A percentile compares a stretch with the other conserved stretches of the same genome.
These are phyloP conservation scores for Distichodus sexfasciatus DNA, from an alignment of 2,797 vertebrate genomes.

Conservation along the genomic window DNA sequence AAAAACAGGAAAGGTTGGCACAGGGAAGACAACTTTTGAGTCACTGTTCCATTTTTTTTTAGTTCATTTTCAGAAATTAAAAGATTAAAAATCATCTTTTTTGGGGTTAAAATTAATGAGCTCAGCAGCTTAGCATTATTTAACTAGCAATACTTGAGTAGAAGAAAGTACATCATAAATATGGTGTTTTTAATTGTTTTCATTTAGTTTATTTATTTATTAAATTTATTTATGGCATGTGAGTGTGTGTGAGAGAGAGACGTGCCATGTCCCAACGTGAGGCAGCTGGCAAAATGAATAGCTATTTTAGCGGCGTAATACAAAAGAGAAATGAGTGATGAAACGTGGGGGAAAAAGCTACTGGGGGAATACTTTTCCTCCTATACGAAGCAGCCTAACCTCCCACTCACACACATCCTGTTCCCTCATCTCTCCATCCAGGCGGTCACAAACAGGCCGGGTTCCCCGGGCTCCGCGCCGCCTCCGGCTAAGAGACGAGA, in stretches of 20 bases:
- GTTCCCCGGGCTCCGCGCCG: conserved; percentile 51
- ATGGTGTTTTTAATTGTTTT: conserved; percentile 5
- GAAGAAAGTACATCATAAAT: too few species aligned
- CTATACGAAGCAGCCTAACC: conserved; percentile 33
- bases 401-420: conserved; percentile 1
- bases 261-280: conserved; percentile 45
- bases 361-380: conserved; percentile 32
- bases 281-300: conserved; percentile 71
- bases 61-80: too few species aligned
- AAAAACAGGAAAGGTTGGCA: too few species aligned
- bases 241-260: conserved; percentile 15
- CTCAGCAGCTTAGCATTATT: too few species aligned
- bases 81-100: too few species aligned
- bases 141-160: too few species aligned
- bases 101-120: too few species aligned
- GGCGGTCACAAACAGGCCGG: conserved; percentile 45
- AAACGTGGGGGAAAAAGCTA: conserved; percentile 48
- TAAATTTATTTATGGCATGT: conserved; percentile 10
- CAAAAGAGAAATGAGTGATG: conserved; percentile 55
- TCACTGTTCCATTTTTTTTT: too few species aligned
- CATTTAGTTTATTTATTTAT: neutral
- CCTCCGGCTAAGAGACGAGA: conserved; percentile 69
- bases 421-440: conserved; percentile 39
- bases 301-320: conserved; percentile 50
- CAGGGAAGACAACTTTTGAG: too few species aligned